Evolutionary conservation across 2,113 vertebrate species (phyloP), one percentile per base, ranked within the genome.

Genomic region (Prunella fulvescens): DNA sequence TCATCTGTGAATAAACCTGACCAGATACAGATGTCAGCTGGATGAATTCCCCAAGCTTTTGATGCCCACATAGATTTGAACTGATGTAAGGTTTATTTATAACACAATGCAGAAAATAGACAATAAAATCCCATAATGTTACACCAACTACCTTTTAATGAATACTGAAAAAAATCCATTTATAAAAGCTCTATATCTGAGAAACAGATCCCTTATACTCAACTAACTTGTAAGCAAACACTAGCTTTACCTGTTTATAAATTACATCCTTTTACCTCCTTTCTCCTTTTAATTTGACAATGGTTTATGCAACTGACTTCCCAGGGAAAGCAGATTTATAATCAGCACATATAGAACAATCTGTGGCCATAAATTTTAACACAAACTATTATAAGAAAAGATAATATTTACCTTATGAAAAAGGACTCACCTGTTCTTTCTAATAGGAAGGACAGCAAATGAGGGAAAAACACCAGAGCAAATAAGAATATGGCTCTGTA

Each of bases 271-370:
- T 48, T 62, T 45, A 80, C 8, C 58, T 87, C 44, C 45, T 69
- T 66, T 31, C 20, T 17, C 20, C 19, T 80, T 86, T 45, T 35
- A 94, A 85, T 48, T 95, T 79, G 71, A 40, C 74, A 58, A n/a
- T 6, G 12, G 19, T 71, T 86, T 87, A 70, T 64, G 58, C 51
- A 96, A 72, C 12, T 89, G 69, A 72, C 5, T 67, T 65, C 29
- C 29, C 44, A 89, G 29, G 11, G 66, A 82, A 83, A 95, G n/a
- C 20, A 92, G 35, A 94, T 88, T 86, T 88, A 44, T 69, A 95
- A 88, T 29, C 45, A 74, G n/a, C 37, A 79, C 33, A 23, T 44
- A 42, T 17, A 50, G 10, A 88, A 61, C 12, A 76, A 29, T 69
- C 17, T 58, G 51, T 28, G 45, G 54, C 48, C n/a, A 88, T 77